phyloP scores from a whole-genome alignment of 2,797 vertebrate species.

The Cryptoblepharus egeriae region DNA sequence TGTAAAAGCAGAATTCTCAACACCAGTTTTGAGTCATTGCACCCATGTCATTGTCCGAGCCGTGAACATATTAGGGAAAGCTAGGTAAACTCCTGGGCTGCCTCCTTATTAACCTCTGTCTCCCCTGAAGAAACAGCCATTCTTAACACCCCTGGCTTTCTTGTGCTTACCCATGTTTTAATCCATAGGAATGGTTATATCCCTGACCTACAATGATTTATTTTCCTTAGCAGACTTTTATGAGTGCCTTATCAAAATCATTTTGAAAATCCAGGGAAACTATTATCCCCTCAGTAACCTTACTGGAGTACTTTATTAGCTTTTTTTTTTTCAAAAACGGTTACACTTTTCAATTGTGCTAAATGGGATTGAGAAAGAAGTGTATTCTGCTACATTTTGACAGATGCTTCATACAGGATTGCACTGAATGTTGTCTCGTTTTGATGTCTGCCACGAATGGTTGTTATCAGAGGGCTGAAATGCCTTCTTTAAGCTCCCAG shows the following conservation, averaged over 20 bases:
- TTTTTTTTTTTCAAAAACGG: slow-evolving; percentile 64
- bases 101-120: slow-evolving; percentile 53
- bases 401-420: slow-evolving; percentile 49
- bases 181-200: slow-evolving; percentile 59
- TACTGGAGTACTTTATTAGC: slow-evolving; percentile 65
- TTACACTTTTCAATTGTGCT: slow-evolving; percentile 60
- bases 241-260: slow-evolving; percentile 60
- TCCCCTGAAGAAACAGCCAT: slow-evolving; percentile 43
- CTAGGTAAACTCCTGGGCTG: slow-evolving; percentile 37
- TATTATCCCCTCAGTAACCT: slow-evolving; percentile 54
- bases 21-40: neutral
- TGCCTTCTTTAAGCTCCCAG: neutral
- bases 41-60: slow-evolving; percentile 40
- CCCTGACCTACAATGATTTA: slow-evolving; percentile 53
- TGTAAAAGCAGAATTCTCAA: neutral
- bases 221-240: slow-evolving; percentile 67
- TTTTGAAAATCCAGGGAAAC: slow-evolving; percentile 67
- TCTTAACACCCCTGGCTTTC: slow-evolving; percentile 51
- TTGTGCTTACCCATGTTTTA: slow-evolving; percentile 63
- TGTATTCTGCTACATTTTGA: slow-evolving; percentile 55
- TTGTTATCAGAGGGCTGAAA: neutral
- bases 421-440: slow-evolving; percentile 2
- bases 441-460: neutral
- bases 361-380: slow-evolving; percentile 48
- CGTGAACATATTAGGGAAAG: slow-evolving; percentile 3